Base-by-base conservation (phyloP, 1,140 invertebrate genomes). In the Drosophila paulistorum region DNA sequence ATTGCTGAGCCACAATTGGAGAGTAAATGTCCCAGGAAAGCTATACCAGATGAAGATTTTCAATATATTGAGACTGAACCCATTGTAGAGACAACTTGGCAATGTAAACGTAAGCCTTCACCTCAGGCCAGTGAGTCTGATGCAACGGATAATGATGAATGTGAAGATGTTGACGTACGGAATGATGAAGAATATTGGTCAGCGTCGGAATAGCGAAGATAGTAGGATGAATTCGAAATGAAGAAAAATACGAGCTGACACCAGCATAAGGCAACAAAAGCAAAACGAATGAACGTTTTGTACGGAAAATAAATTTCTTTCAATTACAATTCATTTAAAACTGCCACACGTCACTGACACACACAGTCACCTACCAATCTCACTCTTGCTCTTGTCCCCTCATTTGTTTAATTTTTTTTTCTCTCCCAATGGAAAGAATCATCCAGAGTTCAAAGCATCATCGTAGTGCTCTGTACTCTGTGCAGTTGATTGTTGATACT, bases 251-350 rank as follows among this genome's bases (percentile, higher is more conserved):
- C 11, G 37, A 10, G 11, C 11, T 13, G 11, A 13, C 26, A 45
- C n/a, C 11, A 58, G 35, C 51, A 76, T 64, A 68, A 59, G 76
- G 54, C 35, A 17, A 10, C 54, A 54, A 51, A 63, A 57, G n/a
- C 14, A 7, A 35, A 59, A 59, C 55, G 42, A 61, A 67, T 65
- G 58, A 76, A 73, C 59, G 68, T 58, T 74, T 58, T 74, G 73
- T 71, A 73, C 64, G 55, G 72, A 66, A 68, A 74, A 86, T 77
- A 23, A 68, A 86, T 86, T 86, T 79, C 71, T 80, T 84, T 84
- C 85, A 89, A 89, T 89, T 89, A 86, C 73, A 89, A 71, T 89
- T 89, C 84, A 81, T 89, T 89, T 81, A 84, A 79, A 66, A 66
- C 76, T 73, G 77, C 76, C 68, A 89, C 84, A 84, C 84, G 84